These are phyloP conservation scores for Muntiacus muntjak DNA, from an alignment of 2,113 vertebrate species.

Conservation along the genomic window DNA sequence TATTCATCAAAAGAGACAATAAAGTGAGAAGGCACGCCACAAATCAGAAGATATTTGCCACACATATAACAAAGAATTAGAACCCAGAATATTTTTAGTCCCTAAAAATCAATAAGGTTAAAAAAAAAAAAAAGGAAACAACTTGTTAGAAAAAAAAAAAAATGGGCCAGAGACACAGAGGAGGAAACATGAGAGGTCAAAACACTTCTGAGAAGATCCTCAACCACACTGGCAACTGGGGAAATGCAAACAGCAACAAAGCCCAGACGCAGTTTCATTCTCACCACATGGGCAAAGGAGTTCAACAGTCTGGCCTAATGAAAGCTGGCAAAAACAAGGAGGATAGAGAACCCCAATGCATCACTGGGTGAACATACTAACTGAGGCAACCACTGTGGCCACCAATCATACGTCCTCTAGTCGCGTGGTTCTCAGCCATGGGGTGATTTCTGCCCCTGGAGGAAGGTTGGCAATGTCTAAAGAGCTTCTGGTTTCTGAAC, in stretches of 20 bases:
- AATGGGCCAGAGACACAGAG: background rate
- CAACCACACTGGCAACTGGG: background rate
- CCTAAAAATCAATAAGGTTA: background rate
- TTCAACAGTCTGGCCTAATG: background rate
- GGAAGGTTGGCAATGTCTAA: background rate
- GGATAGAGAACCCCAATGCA: fast-evolving
- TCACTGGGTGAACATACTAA: background rate
- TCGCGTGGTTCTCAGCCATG: background rate
- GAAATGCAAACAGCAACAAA: background rate
- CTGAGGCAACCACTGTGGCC: fast-evolving
- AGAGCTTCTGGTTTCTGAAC: background rate
- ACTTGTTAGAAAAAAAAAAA: background rate
- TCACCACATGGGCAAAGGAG: background rate
- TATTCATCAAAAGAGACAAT: background rate
- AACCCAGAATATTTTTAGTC: background rate
- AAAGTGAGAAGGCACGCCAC: background rate
- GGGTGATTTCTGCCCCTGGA: background rate
- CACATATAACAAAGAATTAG: background rate
- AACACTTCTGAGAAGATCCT: background rate
- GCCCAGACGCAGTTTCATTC: background rate
- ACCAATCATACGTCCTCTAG: background rate
- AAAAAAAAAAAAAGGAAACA: background rate
- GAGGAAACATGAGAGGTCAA: background rate
- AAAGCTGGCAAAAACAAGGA: background rate
- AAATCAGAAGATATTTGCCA: background rate